Percentiles rank a stretch among this genome's conserved stretches.
phyloP scores from a whole-genome alignment of 2,113 vertebrate species.

The Strix aluco region DNA sequence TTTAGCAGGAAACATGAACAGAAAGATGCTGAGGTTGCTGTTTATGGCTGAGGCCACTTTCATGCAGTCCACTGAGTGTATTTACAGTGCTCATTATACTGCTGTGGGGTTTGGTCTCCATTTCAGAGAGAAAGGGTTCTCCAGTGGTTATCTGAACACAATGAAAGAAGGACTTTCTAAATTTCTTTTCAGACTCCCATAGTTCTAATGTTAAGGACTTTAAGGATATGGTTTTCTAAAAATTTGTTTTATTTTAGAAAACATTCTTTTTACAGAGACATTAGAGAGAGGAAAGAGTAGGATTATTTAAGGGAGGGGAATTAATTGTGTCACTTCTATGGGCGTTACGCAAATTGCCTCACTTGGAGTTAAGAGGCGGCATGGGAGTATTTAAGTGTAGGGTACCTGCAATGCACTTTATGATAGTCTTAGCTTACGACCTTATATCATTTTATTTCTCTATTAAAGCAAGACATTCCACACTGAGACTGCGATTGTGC shows the following conservation, averaged over 20 bases:
- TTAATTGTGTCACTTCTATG: slow-evolving; percentile 73
- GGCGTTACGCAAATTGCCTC: slow-evolving; percentile 75
- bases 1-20: not conserved
- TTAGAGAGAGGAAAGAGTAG: slow-evolving; percentile 49
- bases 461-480: slow-evolving; percentile 71
- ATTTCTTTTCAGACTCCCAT: not conserved
- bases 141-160: not conserved
- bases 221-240: not conserved
- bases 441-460: slow-evolving; percentile 77
- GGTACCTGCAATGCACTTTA: slow-evolving; percentile 72
- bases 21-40: not conserved
- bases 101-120: not conserved
- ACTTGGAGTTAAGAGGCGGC: slow-evolving; percentile 74
- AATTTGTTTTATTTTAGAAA: slow-evolving; percentile 33
- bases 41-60: not conserved
- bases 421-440: slow-evolving; percentile 72
- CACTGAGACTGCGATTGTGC: not conserved
- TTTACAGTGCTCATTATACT: slow-evolving; percentile 24
- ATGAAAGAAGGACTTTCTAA: not conserved
- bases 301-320: slow-evolving; percentile 72
- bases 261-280: slow-evolving; percentile 27
- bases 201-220: not conserved
- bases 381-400: slow-evolving; percentile 74
- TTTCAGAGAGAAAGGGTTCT: not conserved
- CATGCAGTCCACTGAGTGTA: not conserved